These are phyloP conservation scores for Bergia sp. DNA, from an alignment of 92 coral and sea anemone species.

Conservation along the genomic window DNA sequence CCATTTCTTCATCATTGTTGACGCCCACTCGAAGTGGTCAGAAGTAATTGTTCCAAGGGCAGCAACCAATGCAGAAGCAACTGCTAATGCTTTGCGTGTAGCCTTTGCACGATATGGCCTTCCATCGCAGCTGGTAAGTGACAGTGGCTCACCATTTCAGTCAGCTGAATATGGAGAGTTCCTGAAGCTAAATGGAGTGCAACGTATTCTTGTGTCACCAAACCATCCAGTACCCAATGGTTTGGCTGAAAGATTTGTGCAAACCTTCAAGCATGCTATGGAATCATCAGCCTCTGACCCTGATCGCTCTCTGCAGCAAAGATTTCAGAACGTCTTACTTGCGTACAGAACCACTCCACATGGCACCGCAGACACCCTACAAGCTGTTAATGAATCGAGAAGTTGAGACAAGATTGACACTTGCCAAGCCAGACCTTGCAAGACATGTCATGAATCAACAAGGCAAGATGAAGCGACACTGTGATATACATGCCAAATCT, in stretches of 20 bases:
- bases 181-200: slow-evolving; percentile 47
- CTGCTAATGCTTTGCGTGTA: slow-evolving; percentile 27
- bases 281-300: slow-evolving; percentile 11
- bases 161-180: slow-evolving; percentile 46
- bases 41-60: slow-evolving; percentile 56
- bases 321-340: slow-evolving; percentile 32
- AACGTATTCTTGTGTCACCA: slow-evolving; percentile 27
- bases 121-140: slow-evolving; percentile 51
- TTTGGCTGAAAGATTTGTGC: slow-evolving; percentile 53
- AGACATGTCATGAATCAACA: slow-evolving; percentile 16
- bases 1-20: slow-evolving; percentile 53
- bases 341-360: slow-evolving; percentile 44
- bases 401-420: not conserved
- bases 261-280: slow-evolving; percentile 47
- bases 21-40: slow-evolving; percentile 63
- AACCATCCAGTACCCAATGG: slow-evolving; percentile 34
- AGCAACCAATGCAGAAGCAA: slow-evolving; percentile 48
- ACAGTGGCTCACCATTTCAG: slow-evolving; percentile 54
- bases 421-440: slow-evolving; percentile 14
- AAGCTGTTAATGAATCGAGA: slow-evolving; percentile 39
- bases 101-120: slow-evolving; percentile 51
- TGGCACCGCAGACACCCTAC: slow-evolving; percentile 40
- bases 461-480: slow-evolving; percentile 35
- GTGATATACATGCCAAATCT: slow-evolving; percentile 44
- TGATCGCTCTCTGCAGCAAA: slow-evolving; percentile 15